phyloP scores from a whole-genome alignment of 2,888 invertebrate species.

The Herminia tarsipennalis region DNA sequence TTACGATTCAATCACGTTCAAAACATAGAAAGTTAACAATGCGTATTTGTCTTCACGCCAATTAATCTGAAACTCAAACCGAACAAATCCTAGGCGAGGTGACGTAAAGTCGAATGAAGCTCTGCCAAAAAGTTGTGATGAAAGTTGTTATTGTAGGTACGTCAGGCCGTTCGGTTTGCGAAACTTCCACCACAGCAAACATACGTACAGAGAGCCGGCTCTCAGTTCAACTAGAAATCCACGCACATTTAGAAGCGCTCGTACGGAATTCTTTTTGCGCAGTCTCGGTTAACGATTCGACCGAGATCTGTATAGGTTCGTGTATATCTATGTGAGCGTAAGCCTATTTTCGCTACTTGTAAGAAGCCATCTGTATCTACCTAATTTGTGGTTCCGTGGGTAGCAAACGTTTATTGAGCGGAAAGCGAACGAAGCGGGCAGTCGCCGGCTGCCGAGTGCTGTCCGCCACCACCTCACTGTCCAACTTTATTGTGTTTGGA shows the following conservation, averaged over 20 bases:
- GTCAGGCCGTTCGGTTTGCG: slow-evolving; percentile 40
- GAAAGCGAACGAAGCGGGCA: slow-evolving; percentile 49
- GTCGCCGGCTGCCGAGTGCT: slow-evolving; percentile 27
- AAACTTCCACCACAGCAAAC: too few species aligned
- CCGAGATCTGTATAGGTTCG: too few species aligned
- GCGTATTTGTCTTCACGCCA: slow-evolving; percentile 31
- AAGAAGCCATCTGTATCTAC: too few species aligned
- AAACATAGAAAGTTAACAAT: slow-evolving; percentile 22
- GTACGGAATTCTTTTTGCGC: too few species aligned
- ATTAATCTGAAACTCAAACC: slow-evolving; percentile 36
- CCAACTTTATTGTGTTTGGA: slow-evolving; percentile 57
- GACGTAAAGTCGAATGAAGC: slow-evolving; percentile 47
- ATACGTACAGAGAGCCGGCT: too few species aligned
- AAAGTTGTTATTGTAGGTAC: slow-evolving; percentile 56
- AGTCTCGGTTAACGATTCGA: too few species aligned
- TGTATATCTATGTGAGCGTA: too few species aligned
- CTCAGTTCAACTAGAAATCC: too few species aligned
- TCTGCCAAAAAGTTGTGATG: slow-evolving; percentile 59
- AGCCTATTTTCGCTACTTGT: too few species aligned
- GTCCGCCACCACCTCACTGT: slow-evolving; percentile 40
- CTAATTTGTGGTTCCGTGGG: slow-evolving; percentile 50
- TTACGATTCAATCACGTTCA: slow-evolving; percentile 24
- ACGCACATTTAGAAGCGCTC: too few species aligned
- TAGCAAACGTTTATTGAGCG: slow-evolving; percentile 62
- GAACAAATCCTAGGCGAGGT: slow-evolving; percentile 35